A percentile compares a stretch with the other conserved stretches of the same genome.
Evolutionary conservation across 2,888 invertebrate genomes (phyloP).

Genomic region (Latrodectus elegans): DNA sequence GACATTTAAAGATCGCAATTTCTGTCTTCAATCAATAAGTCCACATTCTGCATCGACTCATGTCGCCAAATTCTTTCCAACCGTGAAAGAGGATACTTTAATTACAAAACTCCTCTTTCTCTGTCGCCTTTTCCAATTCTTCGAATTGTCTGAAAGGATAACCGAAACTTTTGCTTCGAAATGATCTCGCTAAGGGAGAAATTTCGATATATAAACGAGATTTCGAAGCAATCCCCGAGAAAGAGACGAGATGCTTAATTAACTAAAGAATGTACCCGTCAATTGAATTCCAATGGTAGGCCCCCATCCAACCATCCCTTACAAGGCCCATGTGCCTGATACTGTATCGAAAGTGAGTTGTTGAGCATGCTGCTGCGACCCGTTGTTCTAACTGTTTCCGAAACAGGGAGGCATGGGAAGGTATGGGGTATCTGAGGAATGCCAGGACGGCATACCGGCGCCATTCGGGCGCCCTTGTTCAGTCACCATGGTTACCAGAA

Average conservation of each 20-base stretch:
- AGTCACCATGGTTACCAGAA: slow-evolving; percentile 14
- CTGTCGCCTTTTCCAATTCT: neutral
- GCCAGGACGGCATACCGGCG: slow-evolving; percentile 20
- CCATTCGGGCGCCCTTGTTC: slow-evolving; percentile 3
- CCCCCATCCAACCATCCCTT: neutral
- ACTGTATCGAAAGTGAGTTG: neutral
- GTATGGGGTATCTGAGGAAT: slow-evolving; percentile 17
- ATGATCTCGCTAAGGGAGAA: neutral
- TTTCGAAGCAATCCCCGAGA: neutral
- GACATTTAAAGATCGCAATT: too few species aligned
- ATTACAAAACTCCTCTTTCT: slow-evolving; percentile 1
- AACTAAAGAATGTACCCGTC: slow-evolving; percentile 13
- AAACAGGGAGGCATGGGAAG: neutral
- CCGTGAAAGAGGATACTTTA: neutral
- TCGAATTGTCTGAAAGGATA: neutral
- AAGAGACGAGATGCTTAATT: slow-evolving; percentile 11
- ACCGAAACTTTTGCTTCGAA: neutral
- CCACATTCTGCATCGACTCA: too few species aligned
- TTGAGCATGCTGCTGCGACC: neutral
- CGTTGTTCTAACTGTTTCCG: neutral
- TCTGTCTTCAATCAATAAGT: too few species aligned
- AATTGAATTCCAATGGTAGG: slow-evolving; percentile 16
- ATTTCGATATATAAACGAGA: slow-evolving; percentile 1
- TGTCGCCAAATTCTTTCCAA: neutral
- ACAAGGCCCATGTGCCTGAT: neutral